phyloP scores from a whole-genome alignment of 2,888 invertebrate species.

The Tridacna crocea region DNA sequence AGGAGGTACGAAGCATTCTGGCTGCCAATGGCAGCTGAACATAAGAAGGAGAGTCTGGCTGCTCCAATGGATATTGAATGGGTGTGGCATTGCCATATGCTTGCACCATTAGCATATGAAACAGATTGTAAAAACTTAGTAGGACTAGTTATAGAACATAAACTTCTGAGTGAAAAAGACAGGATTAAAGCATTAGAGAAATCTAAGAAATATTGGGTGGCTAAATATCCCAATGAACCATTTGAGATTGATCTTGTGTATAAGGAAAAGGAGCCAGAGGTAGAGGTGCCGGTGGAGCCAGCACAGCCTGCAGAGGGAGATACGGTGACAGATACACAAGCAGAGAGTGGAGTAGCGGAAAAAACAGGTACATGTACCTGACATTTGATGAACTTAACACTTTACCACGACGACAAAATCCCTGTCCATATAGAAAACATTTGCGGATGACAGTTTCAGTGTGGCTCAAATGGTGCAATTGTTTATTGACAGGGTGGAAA shows the following conservation, averaged over 20 bases:
- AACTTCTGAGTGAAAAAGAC: conserved; percentile 78
- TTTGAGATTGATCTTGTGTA: conserved; percentile 74
- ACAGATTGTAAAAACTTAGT: conserved; percentile 77
- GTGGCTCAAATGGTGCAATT: too few species aligned
- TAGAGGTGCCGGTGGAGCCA: conserved; percentile 23
- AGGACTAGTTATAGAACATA: conserved; percentile 83
- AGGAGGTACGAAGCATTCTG: conserved; percentile 85
- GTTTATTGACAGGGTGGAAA: too few species aligned
- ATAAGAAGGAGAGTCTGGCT: conserved; percentile 80
- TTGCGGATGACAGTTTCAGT: too few species aligned
- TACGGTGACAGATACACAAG: conserved; percentile 31
- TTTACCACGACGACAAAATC: too few species aligned
- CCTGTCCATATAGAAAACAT: too few species aligned
- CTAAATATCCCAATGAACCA: conserved; percentile 77
- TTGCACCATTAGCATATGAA: conserved; percentile 81
- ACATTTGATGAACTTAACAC: neutral
- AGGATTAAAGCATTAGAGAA: conserved; percentile 75
- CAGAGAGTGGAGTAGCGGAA: conserved; percentile 12
- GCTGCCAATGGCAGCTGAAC: conserved; percentile 84
- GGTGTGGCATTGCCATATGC: conserved; percentile 85
- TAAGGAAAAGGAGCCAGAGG: conserved; percentile 48
- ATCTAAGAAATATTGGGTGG: conserved; percentile 75
- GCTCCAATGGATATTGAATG: conserved; percentile 85
- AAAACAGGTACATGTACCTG: conserved; percentile 5
- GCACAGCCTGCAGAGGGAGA: conserved; percentile 24